phyloP scores from a whole-genome alignment of 1,140 invertebrate genomes.

The Sesamia nonagrioides region DNA sequence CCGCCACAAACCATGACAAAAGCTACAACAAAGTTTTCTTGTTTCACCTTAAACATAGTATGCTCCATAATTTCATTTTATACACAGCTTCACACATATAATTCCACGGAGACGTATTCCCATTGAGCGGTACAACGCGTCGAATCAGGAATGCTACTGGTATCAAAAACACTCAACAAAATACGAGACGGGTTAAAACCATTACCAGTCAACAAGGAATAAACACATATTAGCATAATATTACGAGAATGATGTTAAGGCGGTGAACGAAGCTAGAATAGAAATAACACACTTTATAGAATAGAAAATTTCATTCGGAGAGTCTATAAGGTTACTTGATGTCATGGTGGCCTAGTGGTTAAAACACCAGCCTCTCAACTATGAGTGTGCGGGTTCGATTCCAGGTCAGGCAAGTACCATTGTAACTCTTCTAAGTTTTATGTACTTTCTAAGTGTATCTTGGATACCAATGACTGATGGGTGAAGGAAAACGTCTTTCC shows the following conservation, averaged over 20 bases:
- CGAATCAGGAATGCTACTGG: constrained; percentile 44
- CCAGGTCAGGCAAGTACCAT: too few species aligned
- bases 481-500: too few species aligned
- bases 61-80: not conserved
- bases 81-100: constrained; percentile 8
- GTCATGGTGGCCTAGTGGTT: too few species aligned
- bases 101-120: constrained; percentile 13
- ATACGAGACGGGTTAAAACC: constrained; percentile 25
- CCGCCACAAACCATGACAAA: not conserved
- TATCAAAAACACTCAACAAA: constrained; percentile 17
- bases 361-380: too few species aligned
- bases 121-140: constrained; percentile 28
- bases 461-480: too few species aligned
- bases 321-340: not conserved
- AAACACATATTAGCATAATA: constrained; percentile 38
- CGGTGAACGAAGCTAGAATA: not conserved
- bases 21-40: not conserved
- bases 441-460: too few species aligned
- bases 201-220: constrained; percentile 39
- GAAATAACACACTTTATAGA: not conserved
- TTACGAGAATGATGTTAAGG: not conserved
- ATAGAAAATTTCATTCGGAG: not conserved
- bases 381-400: too few species aligned
- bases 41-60: not conserved
- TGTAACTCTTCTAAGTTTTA: too few species aligned